A percentile compares a stretch with the other conserved stretches of the same genome.
Evolutionary conservation across 2,888 invertebrate species (phyloP).

Genomic region (Tuberolachnus salignus): DNA sequence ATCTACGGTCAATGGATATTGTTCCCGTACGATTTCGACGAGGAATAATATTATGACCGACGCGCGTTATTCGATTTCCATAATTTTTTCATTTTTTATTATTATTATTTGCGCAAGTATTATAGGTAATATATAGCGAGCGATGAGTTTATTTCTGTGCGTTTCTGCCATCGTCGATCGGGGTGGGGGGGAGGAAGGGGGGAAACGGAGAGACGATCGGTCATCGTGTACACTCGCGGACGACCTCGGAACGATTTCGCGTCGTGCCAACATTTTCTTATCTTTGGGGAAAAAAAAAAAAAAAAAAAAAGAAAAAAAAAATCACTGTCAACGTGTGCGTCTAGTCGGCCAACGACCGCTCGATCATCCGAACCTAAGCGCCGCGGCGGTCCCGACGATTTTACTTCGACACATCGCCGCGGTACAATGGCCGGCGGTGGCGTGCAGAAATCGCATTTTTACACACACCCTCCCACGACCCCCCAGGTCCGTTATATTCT

Average conservation of each 20-base stretch:
- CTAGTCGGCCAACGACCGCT: conserved; percentile 3
- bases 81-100: neutral
- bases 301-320: neutral
- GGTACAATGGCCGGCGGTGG: neutral
- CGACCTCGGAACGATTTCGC: conserved; percentile 24
- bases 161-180: neutral
- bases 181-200: no score
- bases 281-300: neutral
- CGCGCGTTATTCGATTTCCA: no score
- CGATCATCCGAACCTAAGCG: conserved; percentile 20
- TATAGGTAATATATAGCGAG: no score
- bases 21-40: no score
- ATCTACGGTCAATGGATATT: no score
- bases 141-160: conserved; percentile 20
- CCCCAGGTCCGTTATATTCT: no score
- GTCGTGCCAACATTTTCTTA: conserved; percentile 17
- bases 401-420: neutral
- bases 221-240: neutral
- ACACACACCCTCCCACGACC: no score
- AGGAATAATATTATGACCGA: no score
- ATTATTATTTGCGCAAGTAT: no score
- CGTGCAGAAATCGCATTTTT: neutral
- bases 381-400: neutral
- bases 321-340: conserved; percentile 10
- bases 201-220: conserved; percentile 9